phyloP scores from a whole-genome alignment of 2,797 vertebrate species.

The Hypotaenidia philippensis region DNA sequence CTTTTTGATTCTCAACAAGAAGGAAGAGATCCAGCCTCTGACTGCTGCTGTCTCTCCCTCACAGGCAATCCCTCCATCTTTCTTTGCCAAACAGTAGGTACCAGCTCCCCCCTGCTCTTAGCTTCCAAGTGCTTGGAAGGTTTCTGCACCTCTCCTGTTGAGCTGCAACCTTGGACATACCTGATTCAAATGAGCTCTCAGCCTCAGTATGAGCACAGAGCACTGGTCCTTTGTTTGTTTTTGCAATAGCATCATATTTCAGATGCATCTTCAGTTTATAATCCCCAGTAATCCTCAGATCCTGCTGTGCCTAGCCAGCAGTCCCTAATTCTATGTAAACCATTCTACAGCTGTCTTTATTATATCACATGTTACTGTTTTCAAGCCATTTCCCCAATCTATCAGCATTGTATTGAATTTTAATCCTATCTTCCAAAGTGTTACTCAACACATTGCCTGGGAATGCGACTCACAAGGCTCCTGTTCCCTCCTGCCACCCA shows the following conservation, averaged over 20 bases:
- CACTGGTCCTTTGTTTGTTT: constrained; percentile 1
- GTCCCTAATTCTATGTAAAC: constrained; percentile 18
- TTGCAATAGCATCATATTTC: constrained; percentile 7
- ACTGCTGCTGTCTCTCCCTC: neutral
- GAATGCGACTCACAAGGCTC: neutral
- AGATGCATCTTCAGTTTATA: constrained; percentile 33
- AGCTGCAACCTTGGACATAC: neutral
- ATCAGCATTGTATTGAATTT: neutral
- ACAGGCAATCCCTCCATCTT: neutral
- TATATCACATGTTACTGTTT: neutral
- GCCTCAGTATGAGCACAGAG: neutral
- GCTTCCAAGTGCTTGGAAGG: neutral
- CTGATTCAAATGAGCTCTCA: neutral
- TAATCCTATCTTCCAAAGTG: neutral
- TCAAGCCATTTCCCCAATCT: constrained; percentile 25
- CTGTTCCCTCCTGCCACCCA: neutral
- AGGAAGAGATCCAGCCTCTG: neutral
- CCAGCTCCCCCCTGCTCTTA: neutral
- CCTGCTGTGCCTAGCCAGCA: constrained; percentile 36
- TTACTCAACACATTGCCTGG: neutral
- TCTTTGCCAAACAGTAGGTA: neutral
- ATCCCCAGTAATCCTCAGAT: constrained; percentile 44
- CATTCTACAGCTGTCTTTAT: constrained; percentile 31
- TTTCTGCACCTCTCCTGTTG: neutral
- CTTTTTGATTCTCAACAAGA: neutral